Evolutionary conservation across 2,797 vertebrate species (phyloP).

Genomic region (Macrochelys suwanniensis): DNA sequence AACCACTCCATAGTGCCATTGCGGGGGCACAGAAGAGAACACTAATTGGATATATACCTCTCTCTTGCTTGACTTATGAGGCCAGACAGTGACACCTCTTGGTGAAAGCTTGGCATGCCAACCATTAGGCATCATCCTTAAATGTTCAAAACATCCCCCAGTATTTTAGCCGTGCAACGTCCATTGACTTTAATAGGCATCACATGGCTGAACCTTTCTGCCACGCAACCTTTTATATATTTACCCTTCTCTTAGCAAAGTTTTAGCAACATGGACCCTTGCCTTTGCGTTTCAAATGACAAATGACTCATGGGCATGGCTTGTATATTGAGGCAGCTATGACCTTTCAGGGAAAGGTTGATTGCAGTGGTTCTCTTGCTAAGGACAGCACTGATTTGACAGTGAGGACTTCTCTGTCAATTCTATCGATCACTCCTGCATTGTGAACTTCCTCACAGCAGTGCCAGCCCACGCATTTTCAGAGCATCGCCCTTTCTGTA

Average conservation of each 20-base stretch:
- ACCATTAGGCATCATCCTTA: not conserved
- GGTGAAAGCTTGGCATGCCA: fast-evolving
- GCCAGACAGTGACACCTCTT: fast-evolving
- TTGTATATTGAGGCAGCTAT: not conserved
- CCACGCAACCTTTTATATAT: not conserved
- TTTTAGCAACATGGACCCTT: not conserved
- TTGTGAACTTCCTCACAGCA: not conserved
- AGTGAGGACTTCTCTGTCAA: not conserved
- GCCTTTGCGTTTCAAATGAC: constrained; percentile 20
- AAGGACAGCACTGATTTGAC: not conserved
- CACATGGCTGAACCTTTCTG: constrained; percentile 14
- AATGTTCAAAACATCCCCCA: not conserved
- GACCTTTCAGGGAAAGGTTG: constrained; percentile 72
- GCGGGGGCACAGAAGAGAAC: not conserved
- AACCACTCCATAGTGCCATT: not conserved
- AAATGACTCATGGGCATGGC: constrained; percentile 1
- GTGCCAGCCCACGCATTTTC: not conserved
- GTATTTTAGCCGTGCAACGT: not conserved
- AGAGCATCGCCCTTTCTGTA: not conserved
- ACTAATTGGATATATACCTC: not conserved
- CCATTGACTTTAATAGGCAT: constrained; percentile 27
- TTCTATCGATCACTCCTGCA: not conserved
- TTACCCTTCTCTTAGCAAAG: constrained; percentile 20
- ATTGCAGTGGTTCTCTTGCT: not conserved
- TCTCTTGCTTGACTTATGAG: fast-evolving